Conservation (phyloP, 1,140 invertebrate genomes). For the Panagrolaimus sp. region DNA sequence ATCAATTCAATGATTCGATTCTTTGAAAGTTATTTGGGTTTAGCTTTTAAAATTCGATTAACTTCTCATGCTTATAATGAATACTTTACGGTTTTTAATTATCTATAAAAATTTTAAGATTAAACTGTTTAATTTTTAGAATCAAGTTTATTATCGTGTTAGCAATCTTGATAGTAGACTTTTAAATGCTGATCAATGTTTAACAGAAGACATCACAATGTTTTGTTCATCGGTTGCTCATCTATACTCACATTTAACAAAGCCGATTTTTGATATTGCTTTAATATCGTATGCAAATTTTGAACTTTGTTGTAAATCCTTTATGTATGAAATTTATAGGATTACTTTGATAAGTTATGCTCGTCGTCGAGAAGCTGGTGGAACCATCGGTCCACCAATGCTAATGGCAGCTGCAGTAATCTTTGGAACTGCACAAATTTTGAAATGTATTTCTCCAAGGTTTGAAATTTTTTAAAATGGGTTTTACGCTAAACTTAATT, state of each 20-base stretch:
- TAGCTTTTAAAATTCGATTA: slow-evolving; percentile 80
- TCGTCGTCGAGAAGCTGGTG: slow-evolving; percentile 38
- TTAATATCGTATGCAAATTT: slow-evolving; percentile 29
- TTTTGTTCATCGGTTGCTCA: slow-evolving; percentile 90
- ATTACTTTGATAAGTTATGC: slow-evolving; percentile 42
- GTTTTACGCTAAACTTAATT: slow-evolving; percentile 67
- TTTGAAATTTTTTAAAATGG: slow-evolving; percentile 21
- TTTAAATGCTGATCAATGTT: slow-evolving; percentile 89
- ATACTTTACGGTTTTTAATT: slow-evolving; percentile 75
- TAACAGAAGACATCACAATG: slow-evolving; percentile 92
- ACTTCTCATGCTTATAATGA: slow-evolving; percentile 84
- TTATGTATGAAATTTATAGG: slow-evolving; percentile 9
- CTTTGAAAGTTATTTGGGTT: slow-evolving; percentile 79
- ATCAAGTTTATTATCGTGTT: slow-evolving; percentile 83
- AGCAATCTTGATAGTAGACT: slow-evolving; percentile 65
- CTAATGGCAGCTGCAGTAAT: slow-evolving; percentile 59
- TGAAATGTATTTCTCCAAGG: slow-evolving; percentile 65
- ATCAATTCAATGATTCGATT: slow-evolving; percentile 93
- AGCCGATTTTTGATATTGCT: slow-evolving; percentile 85
- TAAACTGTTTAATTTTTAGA: slow-evolving; percentile 28
- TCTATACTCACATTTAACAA: slow-evolving; percentile 90
- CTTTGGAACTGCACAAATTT: slow-evolving; percentile 65
- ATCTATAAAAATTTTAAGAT: not conserved
- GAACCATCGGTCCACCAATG: slow-evolving; percentile 48
- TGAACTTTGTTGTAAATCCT: slow-evolving; percentile 76